A percentile compares a stretch with the other conserved stretches of the same genome.
Conservation (phyloP, 2,113 vertebrate species). For the Ardeotis arabs region DNA sequence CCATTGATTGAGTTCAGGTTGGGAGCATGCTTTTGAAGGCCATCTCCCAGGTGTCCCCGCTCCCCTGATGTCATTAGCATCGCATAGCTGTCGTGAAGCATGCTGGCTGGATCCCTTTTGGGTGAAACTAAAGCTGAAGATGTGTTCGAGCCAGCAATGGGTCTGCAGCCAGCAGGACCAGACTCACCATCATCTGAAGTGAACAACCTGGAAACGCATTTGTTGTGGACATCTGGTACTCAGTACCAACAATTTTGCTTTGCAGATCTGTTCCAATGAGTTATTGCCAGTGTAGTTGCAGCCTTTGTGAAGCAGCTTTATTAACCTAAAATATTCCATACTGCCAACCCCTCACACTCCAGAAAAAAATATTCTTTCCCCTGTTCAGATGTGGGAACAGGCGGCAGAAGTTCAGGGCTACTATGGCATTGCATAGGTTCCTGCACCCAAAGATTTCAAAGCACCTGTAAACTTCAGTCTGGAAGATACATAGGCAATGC, state of each 20-base stretch:
- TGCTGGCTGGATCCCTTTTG: not conserved
- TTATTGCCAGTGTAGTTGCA: not conserved
- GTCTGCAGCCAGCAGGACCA: not conserved
- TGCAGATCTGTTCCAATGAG: not conserved
- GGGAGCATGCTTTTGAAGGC: not conserved
- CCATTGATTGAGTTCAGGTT: fast-evolving
- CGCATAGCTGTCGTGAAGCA: fast-evolving
- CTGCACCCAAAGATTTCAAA: not conserved
- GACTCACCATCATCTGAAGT: not conserved
- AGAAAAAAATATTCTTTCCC: not conserved
- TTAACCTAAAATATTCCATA: not conserved
- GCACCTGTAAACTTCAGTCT: not conserved
- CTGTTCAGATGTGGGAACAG: fast-evolving
- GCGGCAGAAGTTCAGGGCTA: not conserved
- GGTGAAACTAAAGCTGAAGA: not conserved
- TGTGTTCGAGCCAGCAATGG: not conserved
- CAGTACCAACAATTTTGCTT: not conserved
- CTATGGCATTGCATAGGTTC: fast-evolving
- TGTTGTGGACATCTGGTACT: slow-evolving; percentile 9
- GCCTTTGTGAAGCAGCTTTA: not conserved
- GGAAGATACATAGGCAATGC: not conserved
- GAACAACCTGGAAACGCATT: not conserved
- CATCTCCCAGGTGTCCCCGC: not conserved
- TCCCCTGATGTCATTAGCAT: not conserved
- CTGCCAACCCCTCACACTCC: not conserved